Base-by-base conservation (phyloP, 2,113 vertebrate species). In the Charina bottae region DNA sequence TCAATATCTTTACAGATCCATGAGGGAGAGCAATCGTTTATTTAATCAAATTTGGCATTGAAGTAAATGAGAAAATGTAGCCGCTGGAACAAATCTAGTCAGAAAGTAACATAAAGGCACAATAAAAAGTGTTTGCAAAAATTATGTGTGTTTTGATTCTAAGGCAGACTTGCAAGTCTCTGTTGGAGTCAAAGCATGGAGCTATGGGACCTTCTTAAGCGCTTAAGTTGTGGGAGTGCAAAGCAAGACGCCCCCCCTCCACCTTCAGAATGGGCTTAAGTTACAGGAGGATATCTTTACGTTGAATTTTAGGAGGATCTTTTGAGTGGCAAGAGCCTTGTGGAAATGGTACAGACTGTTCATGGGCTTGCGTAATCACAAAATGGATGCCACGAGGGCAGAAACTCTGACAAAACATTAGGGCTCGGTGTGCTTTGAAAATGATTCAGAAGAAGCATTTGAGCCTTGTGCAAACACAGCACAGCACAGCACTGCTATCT, bases 31-130 rank as follows among this genome's bases (percentile, higher is more conserved):
- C 84, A 90, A 83, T 78, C 55, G 21, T 59, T 93, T 64, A 92
- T 59, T 83, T 54, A 95, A 87, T 72, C 24, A 90, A 94, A 93
- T 46, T 23, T 92, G 59, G 87, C 58, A 90, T 91, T 83, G 78
- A 84, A 90, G 56, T 93, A 89, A 94, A 94, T 64, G 59, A 33
- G 33, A 89, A 91, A 92, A 49, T 19, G 42, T 0, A 0, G 86
- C 28, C 7, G 7, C 83, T 90, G 90, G 88, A 93, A 91, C 88
- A 93, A 93, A 96, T 90, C 21, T 91, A 23, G 12, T 88, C 19
- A 60, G n/a, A 90, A 68, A 88, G 8, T 89, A 94, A 49, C 53
- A 58, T 89, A 78, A 88, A 92, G 4, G 56, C 13, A 28, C 6
- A 33, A 49, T 2, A 85, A 84, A 46, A 62, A 93, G 37, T 89